Base-by-base conservation (phyloP, 2,888 invertebrate species). In the Protula sp. region DNA sequence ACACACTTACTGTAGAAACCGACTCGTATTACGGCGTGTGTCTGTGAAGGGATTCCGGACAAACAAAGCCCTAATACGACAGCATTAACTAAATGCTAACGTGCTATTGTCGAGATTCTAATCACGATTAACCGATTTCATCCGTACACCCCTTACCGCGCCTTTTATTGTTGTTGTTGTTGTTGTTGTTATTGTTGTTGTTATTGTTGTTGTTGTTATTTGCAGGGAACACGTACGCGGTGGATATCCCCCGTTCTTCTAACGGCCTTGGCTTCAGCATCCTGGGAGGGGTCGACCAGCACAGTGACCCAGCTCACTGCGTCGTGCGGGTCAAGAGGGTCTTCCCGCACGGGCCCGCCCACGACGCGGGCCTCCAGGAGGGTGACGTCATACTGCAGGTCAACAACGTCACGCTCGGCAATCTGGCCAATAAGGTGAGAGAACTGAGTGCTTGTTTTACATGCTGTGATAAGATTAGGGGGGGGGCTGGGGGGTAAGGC, bases 341-440 rank as follows among this genome's bases (percentile, higher is more conserved):
- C 68, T 92, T 92, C 81, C 90, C 91, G 19, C 88, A 91, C 70
- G 81, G 91, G 76, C 90, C 92, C 0, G 92, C 92, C 9, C 89
- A 89, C 82, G 84, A 88, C 65, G 89, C 89, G 68, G 91, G 91
- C 65, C 86, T 92, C 60, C 86, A 87, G 62, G 86, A 87, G 4
- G 89, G 88, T 61, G 93, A 92, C 82, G 86, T 92, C 62, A 85
- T 93, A 61, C 85, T 92, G 31, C 88, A 89, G 65, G 91, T 90
- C 65, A 91, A 91, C 80, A 89, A 88, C 61, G 86, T 88, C 60
- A 86, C 88, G 60, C 85, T 92, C 66, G 88, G 89, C 58, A 91
- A 91, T 69, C 87, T 91, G 67, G 89, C 89, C 72, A 91, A 90
- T 82, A 89, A 90, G 79, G 92, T 92, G 83, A 87, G 89, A 87